phyloP scores from a whole-genome alignment of 2,113 vertebrate species.

The Oreochromis aureus region DNA sequence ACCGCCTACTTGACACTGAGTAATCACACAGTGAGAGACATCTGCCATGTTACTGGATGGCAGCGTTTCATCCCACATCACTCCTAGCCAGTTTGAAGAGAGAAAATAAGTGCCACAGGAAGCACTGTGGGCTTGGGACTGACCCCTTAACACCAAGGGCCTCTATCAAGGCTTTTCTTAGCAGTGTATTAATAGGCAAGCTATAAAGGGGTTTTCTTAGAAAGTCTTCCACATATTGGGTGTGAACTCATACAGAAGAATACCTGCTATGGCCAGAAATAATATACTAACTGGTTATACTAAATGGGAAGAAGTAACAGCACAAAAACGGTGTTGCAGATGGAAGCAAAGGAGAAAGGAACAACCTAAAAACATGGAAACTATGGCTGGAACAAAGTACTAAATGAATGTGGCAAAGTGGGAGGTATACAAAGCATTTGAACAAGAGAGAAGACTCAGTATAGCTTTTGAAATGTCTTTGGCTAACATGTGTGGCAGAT shows the following conservation, averaged over 20 bases:
- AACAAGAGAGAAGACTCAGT: neutral
- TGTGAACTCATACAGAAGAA: neutral
- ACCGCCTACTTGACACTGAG: conserved; percentile 63
- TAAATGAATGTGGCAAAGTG: neutral
- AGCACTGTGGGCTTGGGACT: neutral
- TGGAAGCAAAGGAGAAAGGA: neutral
- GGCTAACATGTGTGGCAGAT: conserved; percentile 1
- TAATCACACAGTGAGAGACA: conserved; percentile 56
- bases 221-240: neutral
- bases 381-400: neutral
- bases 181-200: neutral
- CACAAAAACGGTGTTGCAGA: neutral
- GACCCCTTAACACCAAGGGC: neutral
- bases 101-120: neutral
- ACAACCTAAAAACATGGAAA: neutral
- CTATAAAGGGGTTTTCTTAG: neutral
- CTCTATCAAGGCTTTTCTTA: neutral
- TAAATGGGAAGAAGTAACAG: neutral
- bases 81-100: neutral
- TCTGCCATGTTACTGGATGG: conserved; percentile 38
- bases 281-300: neutral
- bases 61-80: neutral
- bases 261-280: conserved; percentile 5
- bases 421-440: neutral
- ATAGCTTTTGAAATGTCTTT: neutral